A percentile compares a stretch with the other conserved stretches of the same genome.
These are phyloP conservation scores for Pterocles orientalis DNA, from an alignment of 2,113 vertebrate species.

Conservation along the genomic window DNA sequence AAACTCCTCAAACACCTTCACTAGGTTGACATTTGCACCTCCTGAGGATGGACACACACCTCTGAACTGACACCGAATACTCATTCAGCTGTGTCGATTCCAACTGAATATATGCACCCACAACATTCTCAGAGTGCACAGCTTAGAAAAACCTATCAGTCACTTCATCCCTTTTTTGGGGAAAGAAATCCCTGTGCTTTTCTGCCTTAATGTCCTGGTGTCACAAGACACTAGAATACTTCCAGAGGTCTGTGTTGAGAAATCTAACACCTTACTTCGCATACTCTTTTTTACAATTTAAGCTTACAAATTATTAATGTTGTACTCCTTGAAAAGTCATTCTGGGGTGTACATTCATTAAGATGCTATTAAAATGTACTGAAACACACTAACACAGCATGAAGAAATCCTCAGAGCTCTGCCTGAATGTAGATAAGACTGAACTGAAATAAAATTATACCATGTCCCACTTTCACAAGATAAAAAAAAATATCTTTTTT, in stretches of 20 bases:
- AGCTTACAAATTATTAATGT: slow-evolving; percentile 25
- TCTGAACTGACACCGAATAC: neutral
- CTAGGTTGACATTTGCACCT: neutral
- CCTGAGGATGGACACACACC: neutral
- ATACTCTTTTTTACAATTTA: neutral
- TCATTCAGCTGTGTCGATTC: neutral
- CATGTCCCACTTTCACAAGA: neutral
- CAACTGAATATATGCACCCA: neutral
- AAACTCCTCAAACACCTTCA: neutral
- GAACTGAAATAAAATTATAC: slow-evolving; percentile 40
- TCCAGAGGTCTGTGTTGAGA: neutral
- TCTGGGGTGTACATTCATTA: slow-evolving; percentile 6
- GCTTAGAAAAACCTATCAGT: neutral
- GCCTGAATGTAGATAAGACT: slow-evolving; percentile 40
- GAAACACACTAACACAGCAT: slow-evolving; percentile 34
- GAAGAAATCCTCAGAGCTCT: slow-evolving; percentile 39
- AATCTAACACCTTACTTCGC: neutral
- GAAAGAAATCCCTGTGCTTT: neutral
- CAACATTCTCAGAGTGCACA: neutral
- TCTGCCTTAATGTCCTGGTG: neutral
- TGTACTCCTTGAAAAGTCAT: slow-evolving; percentile 30
- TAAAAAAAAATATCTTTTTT: neutral
- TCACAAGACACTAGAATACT: neutral
- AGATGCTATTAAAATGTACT: slow-evolving; percentile 24
- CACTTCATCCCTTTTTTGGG: neutral